Evolutionary conservation across 2,888 invertebrate species (phyloP), one percentile per base, ranked within the genome.

Genomic region (Psylliodes chrysocephalus): DNA sequence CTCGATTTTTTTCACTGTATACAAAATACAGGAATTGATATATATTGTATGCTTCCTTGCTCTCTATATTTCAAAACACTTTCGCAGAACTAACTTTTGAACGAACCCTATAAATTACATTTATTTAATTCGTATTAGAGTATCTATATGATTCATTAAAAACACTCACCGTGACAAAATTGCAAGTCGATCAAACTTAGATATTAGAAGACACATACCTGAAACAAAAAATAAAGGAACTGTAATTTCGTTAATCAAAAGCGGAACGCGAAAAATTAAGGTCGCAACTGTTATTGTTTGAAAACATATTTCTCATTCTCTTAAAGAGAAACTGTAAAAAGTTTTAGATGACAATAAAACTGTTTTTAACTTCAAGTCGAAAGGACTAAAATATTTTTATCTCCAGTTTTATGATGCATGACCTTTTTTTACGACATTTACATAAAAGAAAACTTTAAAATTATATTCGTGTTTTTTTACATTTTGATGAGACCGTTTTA

Each of bases 161-260:
- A 30, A 30, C 4, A 8, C 38, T 38, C 14, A 38, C 38, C 38
- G 14, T 38, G 7, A 38, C 38, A 38, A 38, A 38, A 15, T 14
- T 14, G 10, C 12, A 33, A n/a, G 33, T 38, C 14, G 38, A 7
- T 14, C 38, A 38, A 38, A 38, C 2, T 38, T 15, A 14, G 12
- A 5, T 5, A 10, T 30, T 38, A 38, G 2, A 5, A 10, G 12
- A 12, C 40, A 54, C 54, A 25, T 40, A 54, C 54, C 54, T 54
- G 54, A 40, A 54, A 54, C n/a, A 28, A 54, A 40, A 54, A 54
- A 12, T 2, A 49, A 22, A 38, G n/a, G n/a, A n/a, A 22, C 14
- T 14, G 4, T 14, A 38, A 38, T 12, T 14, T 38, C n/a, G 22
- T 22, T 15, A 38, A 4, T 5, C 2, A 6, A 3, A 30, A 30